Evolutionary conservation across 2,113 vertebrate genomes (phyloP).

Genomic region (Oreochromis tanganicae): DNA sequence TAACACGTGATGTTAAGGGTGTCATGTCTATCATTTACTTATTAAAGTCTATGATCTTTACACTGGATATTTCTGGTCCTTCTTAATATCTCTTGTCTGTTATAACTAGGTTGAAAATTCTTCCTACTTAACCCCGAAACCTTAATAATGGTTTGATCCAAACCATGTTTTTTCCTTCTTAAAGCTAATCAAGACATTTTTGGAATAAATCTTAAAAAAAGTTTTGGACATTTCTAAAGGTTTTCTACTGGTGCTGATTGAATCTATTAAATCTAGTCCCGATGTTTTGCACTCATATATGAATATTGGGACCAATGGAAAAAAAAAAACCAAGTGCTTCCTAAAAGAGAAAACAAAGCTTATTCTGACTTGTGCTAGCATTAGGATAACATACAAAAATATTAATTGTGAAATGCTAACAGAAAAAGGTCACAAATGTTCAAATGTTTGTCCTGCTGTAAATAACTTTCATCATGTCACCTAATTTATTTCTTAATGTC

Average conservation of each 20-base stretch:
- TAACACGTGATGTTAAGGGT: not conserved
- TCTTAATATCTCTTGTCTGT: not conserved
- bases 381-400: not conserved
- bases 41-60: not conserved
- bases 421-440: not conserved
- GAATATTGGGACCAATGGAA: not conserved
- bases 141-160: not conserved
- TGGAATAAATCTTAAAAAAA: not conserved
- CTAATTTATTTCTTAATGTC: not conserved
- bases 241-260: not conserved
- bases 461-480: not conserved
- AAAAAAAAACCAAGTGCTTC: not conserved
- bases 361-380: not conserved
- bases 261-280: not conserved
- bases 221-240: too few species aligned
- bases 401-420: not conserved
- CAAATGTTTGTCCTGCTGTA: not conserved
- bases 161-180: not conserved
- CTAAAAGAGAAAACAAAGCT: not conserved
- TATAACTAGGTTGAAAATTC: not conserved
- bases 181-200: not conserved
- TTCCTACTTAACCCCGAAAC: not conserved
- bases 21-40: not conserved
- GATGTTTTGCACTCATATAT: not conserved
- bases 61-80: not conserved